phyloP scores from a whole-genome alignment of 2,113 vertebrate species.

The Cyprinus carpio region DNA sequence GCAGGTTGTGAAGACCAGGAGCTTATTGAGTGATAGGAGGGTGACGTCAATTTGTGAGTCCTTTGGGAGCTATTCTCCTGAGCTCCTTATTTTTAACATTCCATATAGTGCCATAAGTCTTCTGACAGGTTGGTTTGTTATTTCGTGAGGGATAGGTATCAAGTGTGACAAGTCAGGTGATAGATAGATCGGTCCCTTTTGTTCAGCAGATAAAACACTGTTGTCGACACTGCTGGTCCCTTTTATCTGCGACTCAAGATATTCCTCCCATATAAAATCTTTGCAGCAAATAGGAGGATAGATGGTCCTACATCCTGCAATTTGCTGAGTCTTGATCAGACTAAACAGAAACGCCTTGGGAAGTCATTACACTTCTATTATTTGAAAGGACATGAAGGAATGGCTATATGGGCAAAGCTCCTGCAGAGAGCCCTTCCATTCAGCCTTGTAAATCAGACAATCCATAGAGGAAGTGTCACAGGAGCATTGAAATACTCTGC shows the following conservation, averaged over 20 bases:
- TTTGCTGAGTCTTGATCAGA: conserved; percentile 55
- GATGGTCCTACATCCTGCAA: conserved; percentile 49
- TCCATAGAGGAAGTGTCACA: conserved; percentile 45
- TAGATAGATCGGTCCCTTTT: conserved; percentile 23
- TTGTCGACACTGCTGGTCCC: background rate
- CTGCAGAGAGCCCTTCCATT: conserved; percentile 51
- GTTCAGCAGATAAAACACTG: conserved; percentile 23
- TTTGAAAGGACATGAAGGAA: conserved; percentile 61
- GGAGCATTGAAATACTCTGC: conserved; percentile 53
- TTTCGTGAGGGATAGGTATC: conserved; percentile 3
- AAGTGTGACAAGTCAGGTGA: background rate
- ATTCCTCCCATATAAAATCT: conserved; percentile 23
- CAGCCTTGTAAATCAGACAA: conserved; percentile 52
- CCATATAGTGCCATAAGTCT: conserved; percentile 16
- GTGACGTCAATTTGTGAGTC: conserved; percentile 51
- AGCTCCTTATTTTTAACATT: conserved; percentile 44
- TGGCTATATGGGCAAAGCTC: conserved; percentile 51
- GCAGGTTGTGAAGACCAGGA: conserved; percentile 45
- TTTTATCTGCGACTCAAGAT: conserved; percentile 2
- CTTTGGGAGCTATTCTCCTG: conserved; percentile 36
- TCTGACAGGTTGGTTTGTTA: background rate
- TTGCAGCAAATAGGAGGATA: conserved; percentile 35
- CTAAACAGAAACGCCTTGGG: conserved; percentile 59
- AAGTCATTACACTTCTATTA: conserved; percentile 62
- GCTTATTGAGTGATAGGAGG: conserved; percentile 29